phyloP scores from a whole-genome alignment of 2,797 vertebrate species.

The Neosilurus hyrtlii region DNA sequence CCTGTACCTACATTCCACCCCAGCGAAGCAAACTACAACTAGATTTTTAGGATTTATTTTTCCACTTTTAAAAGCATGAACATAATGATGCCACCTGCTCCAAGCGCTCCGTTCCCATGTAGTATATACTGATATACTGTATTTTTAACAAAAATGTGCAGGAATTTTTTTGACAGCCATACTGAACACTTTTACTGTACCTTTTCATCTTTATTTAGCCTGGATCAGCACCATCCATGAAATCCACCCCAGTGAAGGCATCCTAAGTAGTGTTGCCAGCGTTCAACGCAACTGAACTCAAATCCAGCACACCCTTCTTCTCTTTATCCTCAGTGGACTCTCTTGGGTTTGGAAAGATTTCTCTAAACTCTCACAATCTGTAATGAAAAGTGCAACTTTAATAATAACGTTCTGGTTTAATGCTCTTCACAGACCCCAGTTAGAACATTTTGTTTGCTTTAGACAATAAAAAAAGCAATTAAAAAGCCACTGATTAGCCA shows the following conservation, averaged over 20 bases:
- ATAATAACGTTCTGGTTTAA: not conserved
- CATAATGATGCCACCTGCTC: too few relatives aligned
- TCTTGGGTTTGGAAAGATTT: not conserved
- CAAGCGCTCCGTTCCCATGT: too few relatives aligned
- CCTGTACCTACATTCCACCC: too few relatives aligned
- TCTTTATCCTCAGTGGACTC: constrained; percentile 24
- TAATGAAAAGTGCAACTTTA: constrained; percentile 19
- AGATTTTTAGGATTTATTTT: too few relatives aligned
- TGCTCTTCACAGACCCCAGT: not conserved
- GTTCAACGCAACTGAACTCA: constrained; percentile 61
- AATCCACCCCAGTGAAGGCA: constrained; percentile 76
- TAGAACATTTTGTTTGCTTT: not conserved
- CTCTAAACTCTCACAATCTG: constrained; percentile 27
- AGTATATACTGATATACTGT: too few relatives aligned
- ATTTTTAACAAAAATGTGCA: not conserved
- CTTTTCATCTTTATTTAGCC: constrained; percentile 83
- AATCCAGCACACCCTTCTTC: constrained; percentile 30
- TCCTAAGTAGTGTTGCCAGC: constrained; percentile 69
- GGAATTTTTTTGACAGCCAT: not conserved
- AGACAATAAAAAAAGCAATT: not conserved
- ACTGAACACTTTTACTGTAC: constrained; percentile 53
- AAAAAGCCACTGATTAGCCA: not conserved
- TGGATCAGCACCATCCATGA: constrained; percentile 71
- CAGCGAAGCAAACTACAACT: too few relatives aligned
- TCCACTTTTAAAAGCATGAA: too few relatives aligned